Percentiles rank a stretch among this genome's conserved stretches.
These are phyloP conservation scores for Phalloptychus januarius DNA, from an alignment of 2,797 vertebrate species.

Conservation along the genomic window DNA sequence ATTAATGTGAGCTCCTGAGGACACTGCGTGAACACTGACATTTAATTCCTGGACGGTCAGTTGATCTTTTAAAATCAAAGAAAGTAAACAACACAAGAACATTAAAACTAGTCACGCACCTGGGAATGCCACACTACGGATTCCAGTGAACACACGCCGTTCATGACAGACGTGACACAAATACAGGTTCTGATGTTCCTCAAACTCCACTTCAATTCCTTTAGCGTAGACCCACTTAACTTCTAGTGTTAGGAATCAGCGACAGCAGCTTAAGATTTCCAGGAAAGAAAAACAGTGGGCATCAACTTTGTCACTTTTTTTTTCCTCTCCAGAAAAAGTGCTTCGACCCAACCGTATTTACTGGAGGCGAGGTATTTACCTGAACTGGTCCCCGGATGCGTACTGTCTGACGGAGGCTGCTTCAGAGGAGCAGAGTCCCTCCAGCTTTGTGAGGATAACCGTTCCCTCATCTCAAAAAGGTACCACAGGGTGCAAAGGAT, in stretches of 20 bases:
- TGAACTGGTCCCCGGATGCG: slow-evolving; percentile 94
- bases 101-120: not conserved
- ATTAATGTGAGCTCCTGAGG: not conserved
- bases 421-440: slow-evolving; percentile 79
- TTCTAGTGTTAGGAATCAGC: not conserved
- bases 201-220: not conserved
- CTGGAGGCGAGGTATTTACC: slow-evolving; percentile 93
- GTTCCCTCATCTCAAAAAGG: slow-evolving; percentile 95
- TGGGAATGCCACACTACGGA: not conserved
- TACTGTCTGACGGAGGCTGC: slow-evolving; percentile 93
- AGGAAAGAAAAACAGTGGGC: not conserved
- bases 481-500: slow-evolving; percentile 41
- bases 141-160: not conserved
- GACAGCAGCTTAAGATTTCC: not conserved
- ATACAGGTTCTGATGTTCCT: not conserved
- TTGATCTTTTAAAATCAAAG: not conserved
- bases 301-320: not conserved
- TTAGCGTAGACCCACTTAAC: not conserved
- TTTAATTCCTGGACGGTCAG: not conserved
- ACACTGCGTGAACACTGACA: not conserved
- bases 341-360: slow-evolving; percentile 90
- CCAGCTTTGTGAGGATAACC: slow-evolving; percentile 92
- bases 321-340: slow-evolving; percentile 78
- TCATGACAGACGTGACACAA: not conserved
- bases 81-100: not conserved